Percentiles rank a stretch among this genome's conserved stretches.
phyloP scores from a whole-genome alignment of 2,888 invertebrate species.

The Notodonta ziczac region DNA sequence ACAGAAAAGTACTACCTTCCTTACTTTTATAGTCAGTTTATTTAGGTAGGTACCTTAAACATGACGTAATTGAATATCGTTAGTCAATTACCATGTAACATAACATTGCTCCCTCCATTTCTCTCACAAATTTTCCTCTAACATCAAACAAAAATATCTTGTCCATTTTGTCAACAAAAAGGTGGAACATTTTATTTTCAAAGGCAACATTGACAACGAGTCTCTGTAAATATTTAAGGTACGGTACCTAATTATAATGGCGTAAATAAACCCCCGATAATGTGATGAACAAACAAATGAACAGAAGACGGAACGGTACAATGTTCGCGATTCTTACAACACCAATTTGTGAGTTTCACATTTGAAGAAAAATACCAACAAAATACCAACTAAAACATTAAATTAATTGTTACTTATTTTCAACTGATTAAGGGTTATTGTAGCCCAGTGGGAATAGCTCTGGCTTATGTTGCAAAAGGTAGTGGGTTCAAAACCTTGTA shows the following conservation, averaged over 20 bases:
- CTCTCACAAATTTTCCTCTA: not conserved
- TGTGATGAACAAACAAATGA: constrained; percentile 41
- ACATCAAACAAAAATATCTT: not conserved
- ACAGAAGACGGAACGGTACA: constrained; percentile 15
- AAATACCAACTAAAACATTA: too few species aligned
- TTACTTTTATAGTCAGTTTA: too few species aligned
- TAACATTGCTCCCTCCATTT: not conserved
- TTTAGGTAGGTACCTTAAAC: too few species aligned
- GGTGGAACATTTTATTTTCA: not conserved
- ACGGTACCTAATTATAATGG: constrained; percentile 25
- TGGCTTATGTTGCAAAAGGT: too few species aligned
- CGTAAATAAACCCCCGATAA: constrained; percentile 22
- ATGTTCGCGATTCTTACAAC: constrained; percentile 7
- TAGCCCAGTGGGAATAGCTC: too few species aligned
- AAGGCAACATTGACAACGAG: not conserved
- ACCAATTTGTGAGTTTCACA: constrained; percentile 13
- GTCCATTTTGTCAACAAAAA: not conserved
- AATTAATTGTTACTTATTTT: not conserved
- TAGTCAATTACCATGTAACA: not conserved
- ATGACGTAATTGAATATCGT: not conserved
- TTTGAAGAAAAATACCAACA: too few species aligned
- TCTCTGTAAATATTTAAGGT: constrained; percentile 20
- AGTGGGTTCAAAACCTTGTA: too few species aligned
- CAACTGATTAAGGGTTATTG: too few species aligned
- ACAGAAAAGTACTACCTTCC: too few species aligned